phyloP scores from a whole-genome alignment of 2,113 vertebrate genomes.

The Genyomyrus donnyi region DNA sequence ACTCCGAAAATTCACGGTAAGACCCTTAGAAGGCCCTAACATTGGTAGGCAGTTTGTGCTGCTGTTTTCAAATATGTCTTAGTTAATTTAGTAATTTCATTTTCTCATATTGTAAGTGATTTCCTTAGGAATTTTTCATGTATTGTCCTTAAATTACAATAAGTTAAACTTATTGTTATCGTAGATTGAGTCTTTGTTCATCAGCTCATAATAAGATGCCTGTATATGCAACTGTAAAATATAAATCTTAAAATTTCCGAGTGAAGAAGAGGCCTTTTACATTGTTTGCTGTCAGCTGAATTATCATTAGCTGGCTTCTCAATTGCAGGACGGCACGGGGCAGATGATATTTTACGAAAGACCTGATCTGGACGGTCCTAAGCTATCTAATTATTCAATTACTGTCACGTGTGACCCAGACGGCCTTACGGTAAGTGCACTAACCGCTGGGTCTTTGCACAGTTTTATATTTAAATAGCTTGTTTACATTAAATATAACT shows the following conservation, averaged over 20 bases:
- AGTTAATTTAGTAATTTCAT: background rate
- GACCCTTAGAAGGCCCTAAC: background rate
- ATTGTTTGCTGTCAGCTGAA: background rate
- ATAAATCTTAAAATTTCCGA: background rate
- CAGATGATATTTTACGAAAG: conserved; percentile 80
- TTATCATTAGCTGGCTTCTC: background rate
- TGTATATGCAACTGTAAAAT: background rate
- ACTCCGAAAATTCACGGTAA: conserved; percentile 59
- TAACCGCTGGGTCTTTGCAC: background rate
- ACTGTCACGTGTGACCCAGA: conserved; percentile 57
- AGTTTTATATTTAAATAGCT: background rate
- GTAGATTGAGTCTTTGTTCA: background rate
- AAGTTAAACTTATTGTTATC: background rate
- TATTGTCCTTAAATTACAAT: background rate
- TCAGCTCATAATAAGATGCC: background rate
- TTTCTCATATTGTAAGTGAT: background rate
- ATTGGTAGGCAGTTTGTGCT: background rate
- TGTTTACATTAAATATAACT: background rate
- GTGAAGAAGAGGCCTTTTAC: background rate
- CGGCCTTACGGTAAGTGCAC: conserved; percentile 55
- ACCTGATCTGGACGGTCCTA: conserved; percentile 64
- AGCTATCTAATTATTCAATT: conserved; percentile 66
- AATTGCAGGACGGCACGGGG: conserved; percentile 56
- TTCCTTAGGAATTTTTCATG: background rate
- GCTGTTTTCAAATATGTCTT: background rate